Percentiles rank a stretch among this genome's conserved stretches.
Evolutionary conservation across 2,113 vertebrate species (phyloP).

Genomic region (Strix aluco): DNA sequence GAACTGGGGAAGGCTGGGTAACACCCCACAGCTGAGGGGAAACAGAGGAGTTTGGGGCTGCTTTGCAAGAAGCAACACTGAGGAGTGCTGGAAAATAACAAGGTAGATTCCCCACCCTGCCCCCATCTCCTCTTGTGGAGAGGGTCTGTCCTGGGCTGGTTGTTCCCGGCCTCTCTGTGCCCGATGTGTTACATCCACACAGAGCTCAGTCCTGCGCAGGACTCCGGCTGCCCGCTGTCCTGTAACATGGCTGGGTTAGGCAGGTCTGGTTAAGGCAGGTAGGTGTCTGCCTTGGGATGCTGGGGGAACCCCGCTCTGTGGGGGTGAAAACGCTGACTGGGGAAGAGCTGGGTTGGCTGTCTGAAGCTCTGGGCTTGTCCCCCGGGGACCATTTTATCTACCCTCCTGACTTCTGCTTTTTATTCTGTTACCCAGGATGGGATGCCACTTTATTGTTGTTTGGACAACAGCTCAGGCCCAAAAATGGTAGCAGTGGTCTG

Average conservation of each 20-base stretch:
- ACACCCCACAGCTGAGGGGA: neutral
- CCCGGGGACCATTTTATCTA: rapidly evolving
- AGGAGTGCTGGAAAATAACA: neutral
- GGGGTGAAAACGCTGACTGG: rapidly evolving
- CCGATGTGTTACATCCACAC: rapidly evolving
- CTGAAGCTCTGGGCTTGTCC: neutral
- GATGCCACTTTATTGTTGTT: neutral
- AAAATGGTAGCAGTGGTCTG: neutral
- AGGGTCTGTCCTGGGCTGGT: neutral
- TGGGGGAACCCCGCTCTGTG: neutral
- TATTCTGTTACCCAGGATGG: neutral
- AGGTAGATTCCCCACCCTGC: neutral
- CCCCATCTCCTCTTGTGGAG: neutral
- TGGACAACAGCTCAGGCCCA: neutral
- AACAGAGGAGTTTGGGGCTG: neutral
- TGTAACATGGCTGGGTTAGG: neutral
- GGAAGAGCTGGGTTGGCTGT: neutral
- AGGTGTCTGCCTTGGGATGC: neutral
- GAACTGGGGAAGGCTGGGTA: neutral
- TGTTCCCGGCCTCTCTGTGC: rapidly evolving
- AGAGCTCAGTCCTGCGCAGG: neutral
- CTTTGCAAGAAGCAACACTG: neutral
- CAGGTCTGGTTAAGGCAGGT: neutral
- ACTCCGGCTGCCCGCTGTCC: neutral
- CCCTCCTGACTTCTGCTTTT: neutral